Percentiles rank a stretch among this genome's conserved stretches.
These are phyloP conservation scores for Microctonus hyperodae DNA, from an alignment of 2,888 invertebrate species.

Conservation along the genomic window DNA sequence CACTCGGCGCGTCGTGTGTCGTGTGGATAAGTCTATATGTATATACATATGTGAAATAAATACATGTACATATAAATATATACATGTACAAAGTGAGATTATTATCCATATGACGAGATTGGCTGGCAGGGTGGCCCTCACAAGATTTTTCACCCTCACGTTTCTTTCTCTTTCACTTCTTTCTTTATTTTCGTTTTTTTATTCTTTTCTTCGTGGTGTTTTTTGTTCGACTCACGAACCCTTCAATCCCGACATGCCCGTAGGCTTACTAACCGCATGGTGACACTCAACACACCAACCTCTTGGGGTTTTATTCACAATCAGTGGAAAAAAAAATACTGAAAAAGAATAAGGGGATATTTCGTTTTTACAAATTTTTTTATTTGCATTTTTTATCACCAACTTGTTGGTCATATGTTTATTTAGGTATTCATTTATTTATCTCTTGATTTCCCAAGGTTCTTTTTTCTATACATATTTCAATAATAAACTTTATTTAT, in stretches of 20 bases:
- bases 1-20: slow-evolving; percentile 26
- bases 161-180: neutral
- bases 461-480: too few species aligned
- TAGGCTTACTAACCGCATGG: neutral
- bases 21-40: neutral
- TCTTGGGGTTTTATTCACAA: neutral
- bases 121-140: slow-evolving; percentile 32
- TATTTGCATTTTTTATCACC: neutral
- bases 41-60: slow-evolving; percentile 3
- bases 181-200: slow-evolving; percentile 7
- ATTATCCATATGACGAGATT: slow-evolving; percentile 50
- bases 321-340: neutral
- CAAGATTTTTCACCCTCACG: slow-evolving; percentile 19
- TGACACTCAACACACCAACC: slow-evolving; percentile 2
- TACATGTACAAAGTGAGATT: slow-evolving; percentile 43
- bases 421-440: neutral
- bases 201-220: slow-evolving; percentile 4
- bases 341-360: neutral
- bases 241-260: slow-evolving; percentile 10
- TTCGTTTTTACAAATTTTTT: neutral
- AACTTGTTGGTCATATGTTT: neutral
- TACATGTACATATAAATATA: slow-evolving; percentile 29
- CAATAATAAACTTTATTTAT: too few species aligned
- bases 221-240: slow-evolving; percentile 4
- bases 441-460: neutral